Evolutionary conservation across 2,888 invertebrate species (phyloP), one percentile per base, ranked within the genome.

Genomic region (Campaea margaritaria): DNA sequence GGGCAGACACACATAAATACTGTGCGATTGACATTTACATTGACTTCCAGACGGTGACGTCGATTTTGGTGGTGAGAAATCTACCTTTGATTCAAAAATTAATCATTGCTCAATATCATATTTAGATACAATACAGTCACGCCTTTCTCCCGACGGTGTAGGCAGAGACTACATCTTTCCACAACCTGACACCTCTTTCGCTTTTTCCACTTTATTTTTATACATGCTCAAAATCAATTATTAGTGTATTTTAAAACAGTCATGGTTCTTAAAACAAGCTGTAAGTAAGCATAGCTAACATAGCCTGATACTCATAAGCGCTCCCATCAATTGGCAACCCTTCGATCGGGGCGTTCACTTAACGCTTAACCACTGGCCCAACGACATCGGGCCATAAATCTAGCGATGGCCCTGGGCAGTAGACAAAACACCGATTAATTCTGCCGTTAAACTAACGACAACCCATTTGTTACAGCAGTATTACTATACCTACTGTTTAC

Each of bases 351-450:
- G 16, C 43, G 48, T 44, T 54, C 39, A 38, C 15, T 59, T 49
- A 13, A 45, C 45, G 54, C 34, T 45, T 59, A 54, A 54, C 54
- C 55, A 61, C 55, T 61, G 46, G 51, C 51, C 27, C 39, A 38
- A 45, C 28, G 59, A 59, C 54, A 44, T 28, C 11, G 50, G 14
- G 47, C 58, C 38, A 68, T 72, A 79, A 81, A 82, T 82, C 82
- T 78, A 70, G 47, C 52, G 62, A 76, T 77, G 69, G 73, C 74
- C 72, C 69, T 70, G 75, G 74, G 72, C 71, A 71, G 65, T 75
- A 79, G 81, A 86, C 88, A 87, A 88, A 89, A 88, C 88, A 87
- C 78, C 87, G 82, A 89, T 91, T 89, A 89, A 90, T 89, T 82
- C 83, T 68, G 73, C 81, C 78, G 83, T 83, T 86, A 82, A 82